These are phyloP conservation scores for Danaus plexippus DNA, from an alignment of 1,140 invertebrate genomes.

Conservation along the genomic window DNA sequence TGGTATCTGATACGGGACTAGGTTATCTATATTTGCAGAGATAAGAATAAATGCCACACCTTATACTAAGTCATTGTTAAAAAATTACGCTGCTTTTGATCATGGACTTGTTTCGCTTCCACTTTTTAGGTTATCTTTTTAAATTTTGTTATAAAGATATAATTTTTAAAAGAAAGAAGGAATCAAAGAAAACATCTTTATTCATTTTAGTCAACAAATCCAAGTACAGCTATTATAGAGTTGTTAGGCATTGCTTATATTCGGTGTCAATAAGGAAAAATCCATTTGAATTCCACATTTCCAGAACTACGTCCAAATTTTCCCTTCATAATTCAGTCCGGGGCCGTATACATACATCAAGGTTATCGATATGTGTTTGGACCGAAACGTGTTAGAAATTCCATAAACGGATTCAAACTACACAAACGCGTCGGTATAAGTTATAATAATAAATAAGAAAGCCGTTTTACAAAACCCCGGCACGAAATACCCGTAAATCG, in stretches of 20 bases:
- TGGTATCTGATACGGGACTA: slow-evolving; percentile 50
- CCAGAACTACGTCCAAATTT: slow-evolving; percentile 17
- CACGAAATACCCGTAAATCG: slow-evolving; percentile 53
- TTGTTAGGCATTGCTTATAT: too few relatives aligned
- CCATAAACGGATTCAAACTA: slow-evolving; percentile 66
- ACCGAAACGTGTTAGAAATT: slow-evolving; percentile 62
- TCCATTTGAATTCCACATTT: slow-evolving; percentile 21
- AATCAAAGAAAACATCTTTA: too few relatives aligned
- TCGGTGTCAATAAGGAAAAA: slow-evolving; percentile 7
- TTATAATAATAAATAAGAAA: slow-evolving; percentile 69
- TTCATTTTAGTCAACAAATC: too few relatives aligned
- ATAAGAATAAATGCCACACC: slow-evolving; percentile 65
- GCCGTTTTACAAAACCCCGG: slow-evolving; percentile 65
- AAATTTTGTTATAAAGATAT: too few relatives aligned
- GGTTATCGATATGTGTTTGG: slow-evolving; percentile 49
- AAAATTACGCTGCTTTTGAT: too few relatives aligned
- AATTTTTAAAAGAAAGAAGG: too few relatives aligned
- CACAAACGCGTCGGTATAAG: slow-evolving; percentile 52
- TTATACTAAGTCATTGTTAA: slow-evolving; percentile 8
- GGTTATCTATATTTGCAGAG: slow-evolving; percentile 63
- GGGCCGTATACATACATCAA: slow-evolving; percentile 49
- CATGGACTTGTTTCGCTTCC: too few relatives aligned
- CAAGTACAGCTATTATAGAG: too few relatives aligned
- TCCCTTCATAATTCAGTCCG: slow-evolving; percentile 46
- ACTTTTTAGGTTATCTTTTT: too few relatives aligned